Evolutionary conservation across 2,797 vertebrate genomes (phyloP), one percentile per base, ranked within the genome.

Genomic region (Liasis olivaceus): DNA sequence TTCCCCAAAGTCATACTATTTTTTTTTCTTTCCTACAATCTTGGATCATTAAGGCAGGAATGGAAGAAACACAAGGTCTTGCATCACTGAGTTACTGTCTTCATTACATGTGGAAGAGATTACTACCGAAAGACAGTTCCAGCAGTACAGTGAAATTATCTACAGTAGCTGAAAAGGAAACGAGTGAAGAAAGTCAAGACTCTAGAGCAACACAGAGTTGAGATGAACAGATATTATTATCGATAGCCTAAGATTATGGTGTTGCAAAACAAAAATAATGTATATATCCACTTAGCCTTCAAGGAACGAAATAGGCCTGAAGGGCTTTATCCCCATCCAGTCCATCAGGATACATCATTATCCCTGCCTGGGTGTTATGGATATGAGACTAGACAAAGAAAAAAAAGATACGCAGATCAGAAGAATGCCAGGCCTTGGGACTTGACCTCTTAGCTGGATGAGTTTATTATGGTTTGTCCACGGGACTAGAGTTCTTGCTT

Each of bases 401-500:
- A 26, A 47, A 54, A 20, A 56, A 22, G n/a, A 60, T 51, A 36
- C 5, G n/a, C 28, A 22, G 31, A 24, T 12, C 54, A 26, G 9
- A 66, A 59, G 56, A 63, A 81, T 1, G 14, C 28, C 84, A 72
- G 5, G 28, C 36, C 63, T 22, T 51, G 17, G 36, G 63, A 22
- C 56, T 60, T 28, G 31, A 62, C 20, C 42, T n/a, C 14, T n/a
- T 42, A 60, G 63, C n/a, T 9, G 24, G 56, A 86, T 24, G 20
- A 26, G 26, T 86, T 59, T 28, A 17, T 86, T 72, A 92, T 20
- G 56, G 59, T 36, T 56, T 77, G 64, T 87, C 93, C 62, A 31
- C 24, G 31, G 56, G 14, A 84, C 62, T 59, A 9, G 31, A 89
- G 58, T 60, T 88, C 66, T 95, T 95, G 3, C 94, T 94, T 64